Conservation (phyloP, 2,113 vertebrate species). For the Podocnemis expansa region DNA sequence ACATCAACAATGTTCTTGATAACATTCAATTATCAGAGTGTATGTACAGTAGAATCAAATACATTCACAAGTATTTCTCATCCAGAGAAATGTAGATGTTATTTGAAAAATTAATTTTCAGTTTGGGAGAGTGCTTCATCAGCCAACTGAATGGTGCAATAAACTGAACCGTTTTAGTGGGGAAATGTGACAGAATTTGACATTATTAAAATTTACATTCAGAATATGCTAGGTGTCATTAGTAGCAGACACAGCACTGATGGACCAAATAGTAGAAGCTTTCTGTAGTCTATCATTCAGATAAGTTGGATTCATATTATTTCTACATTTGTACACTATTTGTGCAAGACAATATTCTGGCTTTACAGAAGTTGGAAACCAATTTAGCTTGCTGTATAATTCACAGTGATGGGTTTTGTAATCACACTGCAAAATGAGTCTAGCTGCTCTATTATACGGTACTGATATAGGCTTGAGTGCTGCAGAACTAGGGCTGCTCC, state of each 20-base stretch:
- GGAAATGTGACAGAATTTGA: not conserved
- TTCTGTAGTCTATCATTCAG: constrained; percentile 29
- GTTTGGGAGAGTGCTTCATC: not conserved
- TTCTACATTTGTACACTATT: constrained; percentile 72
- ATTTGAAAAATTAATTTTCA: not conserved
- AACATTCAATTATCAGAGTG: not conserved
- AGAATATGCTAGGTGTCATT: constrained; percentile 18
- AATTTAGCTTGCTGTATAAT: constrained; percentile 68
- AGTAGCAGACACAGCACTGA: constrained; percentile 33
- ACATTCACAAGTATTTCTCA: not conserved
- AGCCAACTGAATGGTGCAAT: not conserved
- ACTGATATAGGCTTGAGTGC: constrained; percentile 47
- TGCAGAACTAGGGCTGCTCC: constrained; percentile 2
- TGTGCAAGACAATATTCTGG: constrained; percentile 59
- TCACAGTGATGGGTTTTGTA: constrained; percentile 72
- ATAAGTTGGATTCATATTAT: constrained; percentile 51
- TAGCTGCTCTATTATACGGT: constrained; percentile 59
- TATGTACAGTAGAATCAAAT: not conserved
- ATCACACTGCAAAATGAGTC: constrained; percentile 61
- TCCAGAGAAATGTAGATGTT: not conserved
- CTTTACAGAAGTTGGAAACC: constrained; percentile 59
- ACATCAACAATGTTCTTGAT: not conserved
- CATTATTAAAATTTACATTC: not conserved
- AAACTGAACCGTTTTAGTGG: not conserved
- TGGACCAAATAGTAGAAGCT: constrained; percentile 18